Evolutionary conservation across 2,888 invertebrate genomes (phyloP), one percentile per base, ranked within the genome.

Genomic region (Pristionchus entomophagus): DNA sequence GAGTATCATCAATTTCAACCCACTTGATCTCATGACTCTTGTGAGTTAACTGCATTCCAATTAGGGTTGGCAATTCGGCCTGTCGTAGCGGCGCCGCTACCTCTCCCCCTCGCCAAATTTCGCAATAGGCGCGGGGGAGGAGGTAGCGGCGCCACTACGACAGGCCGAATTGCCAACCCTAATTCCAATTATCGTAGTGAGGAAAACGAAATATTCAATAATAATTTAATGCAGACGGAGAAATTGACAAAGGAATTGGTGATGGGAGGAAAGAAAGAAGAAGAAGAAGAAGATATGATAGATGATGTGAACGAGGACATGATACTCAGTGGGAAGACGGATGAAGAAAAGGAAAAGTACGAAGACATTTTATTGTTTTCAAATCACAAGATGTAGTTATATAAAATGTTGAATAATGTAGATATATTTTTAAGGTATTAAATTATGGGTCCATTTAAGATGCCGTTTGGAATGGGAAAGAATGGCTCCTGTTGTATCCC

Each of bases 401-500:
- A 69, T 10, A 22, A 69, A 35, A 69, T 59, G n/a, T 26, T 59
- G 59, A 59, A 59, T 59, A n/a, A 5, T n/a, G n/a, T n/a, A n/a
- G n/a, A n/a, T n/a, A n/a, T n/a, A n/a, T n/a, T n/a, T n/a, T n/a
- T n/a, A n/a, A n/a, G n/a, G n/a, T n/a, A n/a, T 22, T 59, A 59
- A 12, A 59, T n/a, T 29, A 29, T 62, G 8, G 12, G 17, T 14
- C 26, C 6, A 32, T 62, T 62, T 8, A 26, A 80, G 87, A 32
- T 35, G 26, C 4, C 86, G 41, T 10, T n/a, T 26, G 3, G 59
- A 62, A 45, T 93, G 92, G 92, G 87, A 89, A 8, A 87, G 87
- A 62, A 91, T 93, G 82, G 88, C 89, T 26, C 88, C 90, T 56
- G 87, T 88, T 22, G 92, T 93, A 8, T 88, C 88, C 41, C 81